phyloP scores from a whole-genome alignment of 2,113 vertebrate genomes.

The Grus americana region DNA sequence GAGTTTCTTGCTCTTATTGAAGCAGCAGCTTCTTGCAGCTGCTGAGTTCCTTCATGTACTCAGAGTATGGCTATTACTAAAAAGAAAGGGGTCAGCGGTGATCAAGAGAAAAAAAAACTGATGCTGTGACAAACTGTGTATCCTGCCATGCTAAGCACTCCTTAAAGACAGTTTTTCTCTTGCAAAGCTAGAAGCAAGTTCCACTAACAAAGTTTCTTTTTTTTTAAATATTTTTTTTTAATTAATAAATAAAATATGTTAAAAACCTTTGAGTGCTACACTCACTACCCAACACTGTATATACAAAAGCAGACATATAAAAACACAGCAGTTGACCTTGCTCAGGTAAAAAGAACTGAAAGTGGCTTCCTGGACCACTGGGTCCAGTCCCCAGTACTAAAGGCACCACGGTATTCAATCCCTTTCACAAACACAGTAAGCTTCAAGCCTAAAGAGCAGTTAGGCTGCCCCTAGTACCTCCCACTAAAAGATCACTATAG shows the following conservation, averaged over 20 bases:
- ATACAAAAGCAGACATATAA: slow-evolving; percentile 16
- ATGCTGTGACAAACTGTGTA: background rate
- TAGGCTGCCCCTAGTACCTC: background rate
- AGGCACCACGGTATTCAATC: background rate
- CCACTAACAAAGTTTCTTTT: background rate
- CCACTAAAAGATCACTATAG: background rate
- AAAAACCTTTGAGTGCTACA: background rate
- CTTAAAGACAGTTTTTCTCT: background rate
- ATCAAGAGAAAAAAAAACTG: background rate
- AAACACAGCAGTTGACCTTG: background rate
- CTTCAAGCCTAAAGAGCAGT: background rate
- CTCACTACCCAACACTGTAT: background rate
- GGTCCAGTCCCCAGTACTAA: background rate
- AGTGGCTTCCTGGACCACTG: background rate
- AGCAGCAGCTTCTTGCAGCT: background rate
- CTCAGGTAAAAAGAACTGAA: background rate
- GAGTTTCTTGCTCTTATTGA: background rate
- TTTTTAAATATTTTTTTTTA: background rate
- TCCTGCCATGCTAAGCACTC: background rate
- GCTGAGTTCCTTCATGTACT: background rate
- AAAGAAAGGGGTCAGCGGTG: background rate
- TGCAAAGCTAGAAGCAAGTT: background rate
- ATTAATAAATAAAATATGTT: background rate
- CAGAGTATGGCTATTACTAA: background rate
- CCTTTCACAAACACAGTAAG: background rate